Percentiles rank a stretch among this genome's conserved stretches.
Conservation (phyloP, 1,140 invertebrate genomes). For the Drosophila tropicalis region DNA sequence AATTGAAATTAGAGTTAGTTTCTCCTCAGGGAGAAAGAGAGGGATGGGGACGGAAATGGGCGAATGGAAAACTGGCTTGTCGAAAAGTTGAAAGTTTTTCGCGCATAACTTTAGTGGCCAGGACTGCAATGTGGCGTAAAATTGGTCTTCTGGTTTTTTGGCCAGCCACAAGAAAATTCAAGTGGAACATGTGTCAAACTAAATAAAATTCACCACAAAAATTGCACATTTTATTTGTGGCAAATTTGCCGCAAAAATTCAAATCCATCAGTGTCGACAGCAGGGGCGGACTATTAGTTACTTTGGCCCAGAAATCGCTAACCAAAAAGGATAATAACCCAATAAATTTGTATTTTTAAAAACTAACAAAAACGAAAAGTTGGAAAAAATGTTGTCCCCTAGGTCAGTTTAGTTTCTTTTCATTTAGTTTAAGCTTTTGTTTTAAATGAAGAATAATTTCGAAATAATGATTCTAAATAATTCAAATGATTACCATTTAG, state of each 20-base stretch:
- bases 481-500: not conserved
- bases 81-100: constrained; percentile 58
- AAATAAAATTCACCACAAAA: constrained; percentile 63
- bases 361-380: too few relatives aligned
- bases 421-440: too few relatives aligned
- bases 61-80: constrained; percentile 13
- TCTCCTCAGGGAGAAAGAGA: not conserved
- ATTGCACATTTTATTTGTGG: constrained; percentile 68
- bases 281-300: not conserved
- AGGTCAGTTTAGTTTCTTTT: too few relatives aligned
- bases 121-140: constrained; percentile 75
- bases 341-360: too few relatives aligned
- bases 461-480: too few relatives aligned
- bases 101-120: constrained; percentile 48
- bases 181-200: constrained; percentile 63
- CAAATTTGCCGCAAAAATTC: constrained; percentile 49
- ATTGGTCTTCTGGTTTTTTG: constrained; percentile 74
- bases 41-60: too few relatives aligned
- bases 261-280: constrained; percentile 39
- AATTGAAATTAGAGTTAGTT: constrained; percentile 68
- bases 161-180: constrained; percentile 51
- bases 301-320: not conserved
- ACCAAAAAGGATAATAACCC: too few relatives aligned
- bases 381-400: too few relatives aligned
- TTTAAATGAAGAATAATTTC: too few relatives aligned